Base-by-base conservation (phyloP, 2,797 vertebrate species). In the Kryptolebias ocellatus region DNA sequence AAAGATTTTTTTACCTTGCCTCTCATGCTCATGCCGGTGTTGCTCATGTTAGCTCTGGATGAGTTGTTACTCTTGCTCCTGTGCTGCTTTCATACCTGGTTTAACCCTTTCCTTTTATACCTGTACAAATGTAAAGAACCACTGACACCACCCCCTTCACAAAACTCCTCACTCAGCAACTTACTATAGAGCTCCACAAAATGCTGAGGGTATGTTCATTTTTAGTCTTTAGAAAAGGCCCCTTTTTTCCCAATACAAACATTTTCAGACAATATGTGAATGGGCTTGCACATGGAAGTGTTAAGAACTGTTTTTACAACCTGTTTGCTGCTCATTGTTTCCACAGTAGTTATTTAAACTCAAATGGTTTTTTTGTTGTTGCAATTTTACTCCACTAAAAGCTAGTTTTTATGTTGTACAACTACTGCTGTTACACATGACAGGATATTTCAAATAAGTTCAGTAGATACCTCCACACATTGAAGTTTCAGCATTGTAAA, bases 21-120 rank as follows among this genome's bases (percentile, higher is more conserved):
- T 77, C 81, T 90, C 87, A 89, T 89, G 81, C n/a, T 80, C 80
- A 89, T 90, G 84, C 66, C 34, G 52, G 83, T 78, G 73, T 88
- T 89, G 76, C 71, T 90, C 84, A 91, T 80, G 74, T 58, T 83
- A 55, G 64, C 72, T 77, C 72, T 15, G 7, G 78, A 31, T 79
- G 80, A 45, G 79, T 62, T 70, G 70, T 53, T 74, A 64, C 67
- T 70, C 17, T 45, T 74, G 78, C 67, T 83, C 39, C 56, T 79
- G 76, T 73, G 49, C 83, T 84, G 84, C 53, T 39, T 72, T 69
- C 34, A 65, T 83, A 83, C 68, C 78, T 66, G 77, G 59, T 86
- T 91, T 88, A 90, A 90, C 87, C 71, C 76, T 72, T 89, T 78
- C 79, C 83, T 89, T 93, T 92, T 93, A 92, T 92, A 92, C 86